A percentile compares a stretch with the other conserved stretches of the same genome.
Evolutionary conservation across 2,113 vertebrate genomes (phyloP).

Genomic region (Chitala chitala): DNA sequence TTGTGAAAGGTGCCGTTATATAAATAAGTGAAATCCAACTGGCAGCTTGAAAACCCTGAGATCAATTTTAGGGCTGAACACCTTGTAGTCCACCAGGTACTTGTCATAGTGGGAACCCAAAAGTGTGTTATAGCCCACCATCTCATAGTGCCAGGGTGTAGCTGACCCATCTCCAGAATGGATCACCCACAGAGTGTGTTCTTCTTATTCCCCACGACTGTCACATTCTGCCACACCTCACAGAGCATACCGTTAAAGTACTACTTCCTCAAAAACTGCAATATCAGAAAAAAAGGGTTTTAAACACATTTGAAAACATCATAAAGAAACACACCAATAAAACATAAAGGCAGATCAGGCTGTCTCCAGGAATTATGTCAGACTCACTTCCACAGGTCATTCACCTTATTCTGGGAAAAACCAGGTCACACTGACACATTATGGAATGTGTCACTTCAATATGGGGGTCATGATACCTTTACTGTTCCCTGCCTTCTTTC

Average conservation of each 20-base stretch:
- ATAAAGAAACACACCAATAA: not conserved
- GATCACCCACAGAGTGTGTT: constrained; percentile 68
- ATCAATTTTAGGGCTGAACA: constrained; percentile 56
- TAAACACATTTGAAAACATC: no score
- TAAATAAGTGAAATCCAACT: no score
- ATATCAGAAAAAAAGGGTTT: no score
- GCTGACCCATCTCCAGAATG: constrained; percentile 40
- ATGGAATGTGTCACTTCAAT: no score
- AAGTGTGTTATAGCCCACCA: constrained; percentile 70
- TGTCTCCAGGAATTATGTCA: no score
- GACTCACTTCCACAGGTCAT: no score
- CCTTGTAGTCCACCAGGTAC: constrained; percentile 65
- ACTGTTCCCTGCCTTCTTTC: no score
- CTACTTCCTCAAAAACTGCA: constrained; percentile 67
- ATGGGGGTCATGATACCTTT: no score
- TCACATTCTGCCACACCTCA: constrained; percentile 70
- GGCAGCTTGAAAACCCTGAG: constrained; percentile 54
- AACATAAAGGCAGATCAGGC: no score
- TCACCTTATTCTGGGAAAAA: no score
- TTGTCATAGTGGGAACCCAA: constrained; percentile 76
- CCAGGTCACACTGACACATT: no score
- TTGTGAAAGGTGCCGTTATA: no score
- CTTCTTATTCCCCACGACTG: constrained; percentile 58
- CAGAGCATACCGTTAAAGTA: constrained; percentile 60
- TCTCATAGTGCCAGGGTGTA: constrained; percentile 65